Evolutionary conservation across 37 sponge, comb jelly and placozoan genomes (phyloP).

Genomic region (Oopsacas minuta): DNA sequence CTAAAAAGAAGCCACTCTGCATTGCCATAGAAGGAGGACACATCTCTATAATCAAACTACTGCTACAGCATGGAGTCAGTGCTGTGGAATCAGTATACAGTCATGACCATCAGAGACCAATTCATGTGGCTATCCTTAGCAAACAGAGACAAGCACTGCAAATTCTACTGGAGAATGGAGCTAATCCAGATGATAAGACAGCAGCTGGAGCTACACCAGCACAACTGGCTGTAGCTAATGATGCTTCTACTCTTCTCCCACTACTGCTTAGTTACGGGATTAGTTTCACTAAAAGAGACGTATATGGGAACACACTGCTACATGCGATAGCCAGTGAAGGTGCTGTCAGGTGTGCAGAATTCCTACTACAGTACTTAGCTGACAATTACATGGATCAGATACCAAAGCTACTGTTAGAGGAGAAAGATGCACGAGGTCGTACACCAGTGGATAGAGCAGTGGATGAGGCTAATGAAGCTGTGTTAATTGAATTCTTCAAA

Average conservation of each 20-base stretch:
- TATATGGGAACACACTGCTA: neutral
- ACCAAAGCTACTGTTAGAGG: neutral
- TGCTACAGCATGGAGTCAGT: neutral
- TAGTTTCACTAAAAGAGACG: conserved; percentile 13
- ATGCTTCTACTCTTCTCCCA: neutral
- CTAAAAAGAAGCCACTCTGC: neutral
- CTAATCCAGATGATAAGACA: conserved; percentile 16
- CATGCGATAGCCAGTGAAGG: neutral
- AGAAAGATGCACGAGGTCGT: neutral
- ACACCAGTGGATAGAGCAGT: neutral
- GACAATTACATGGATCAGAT: neutral
- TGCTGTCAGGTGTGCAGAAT: conserved; percentile 1
- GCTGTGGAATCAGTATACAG: neutral
- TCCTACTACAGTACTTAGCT: neutral
- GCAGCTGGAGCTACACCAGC: neutral
- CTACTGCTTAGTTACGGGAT: neutral
- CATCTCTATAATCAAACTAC: neutral
- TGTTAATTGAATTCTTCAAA: neutral
- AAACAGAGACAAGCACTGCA: conserved; percentile 7
- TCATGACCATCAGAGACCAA: neutral
- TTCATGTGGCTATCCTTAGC: neutral
- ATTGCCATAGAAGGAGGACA: neutral
- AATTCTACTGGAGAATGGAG: neutral
- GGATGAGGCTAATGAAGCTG: neutral
- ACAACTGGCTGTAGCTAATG: neutral